These are phyloP conservation scores for Dryoscopus gambensis DNA, from an alignment of 2,113 vertebrate species.

Conservation along the genomic window DNA sequence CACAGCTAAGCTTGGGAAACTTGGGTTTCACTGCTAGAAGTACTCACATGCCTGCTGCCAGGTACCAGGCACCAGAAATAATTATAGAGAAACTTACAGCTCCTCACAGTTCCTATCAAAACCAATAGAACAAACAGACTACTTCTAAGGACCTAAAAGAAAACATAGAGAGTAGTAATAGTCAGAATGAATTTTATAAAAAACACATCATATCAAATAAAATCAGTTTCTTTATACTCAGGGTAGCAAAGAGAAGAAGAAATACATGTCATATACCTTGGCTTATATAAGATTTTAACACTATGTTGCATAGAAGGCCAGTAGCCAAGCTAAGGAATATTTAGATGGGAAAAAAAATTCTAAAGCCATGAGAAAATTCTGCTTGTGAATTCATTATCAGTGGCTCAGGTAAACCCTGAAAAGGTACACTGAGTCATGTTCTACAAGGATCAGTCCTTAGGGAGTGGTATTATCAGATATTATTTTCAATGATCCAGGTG, in stretches of 20 bases:
- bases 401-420: background rate
- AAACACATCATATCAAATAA: background rate
- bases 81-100: background rate
- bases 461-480: background rate
- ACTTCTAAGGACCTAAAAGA: background rate
- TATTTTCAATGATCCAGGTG: background rate
- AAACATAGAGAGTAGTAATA: background rate
- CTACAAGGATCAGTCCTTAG: background rate
- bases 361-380: background rate
- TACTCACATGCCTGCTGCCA: background rate
- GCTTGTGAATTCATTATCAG: background rate
- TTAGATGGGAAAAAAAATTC: background rate
- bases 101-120: background rate
- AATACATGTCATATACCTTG: background rate
- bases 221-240: background rate
- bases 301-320: background rate
- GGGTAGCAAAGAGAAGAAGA: background rate
- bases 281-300: background rate
- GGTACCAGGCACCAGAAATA: background rate
- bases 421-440: background rate
- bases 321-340: background rate
- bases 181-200: background rate
- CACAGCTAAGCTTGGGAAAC: background rate
- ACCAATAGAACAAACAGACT: background rate
- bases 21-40: background rate